A percentile compares a stretch with the other conserved stretches of the same genome.
Conservation (phyloP, 2,113 vertebrate species). For the Mesoclemmys tuberculata region DNA sequence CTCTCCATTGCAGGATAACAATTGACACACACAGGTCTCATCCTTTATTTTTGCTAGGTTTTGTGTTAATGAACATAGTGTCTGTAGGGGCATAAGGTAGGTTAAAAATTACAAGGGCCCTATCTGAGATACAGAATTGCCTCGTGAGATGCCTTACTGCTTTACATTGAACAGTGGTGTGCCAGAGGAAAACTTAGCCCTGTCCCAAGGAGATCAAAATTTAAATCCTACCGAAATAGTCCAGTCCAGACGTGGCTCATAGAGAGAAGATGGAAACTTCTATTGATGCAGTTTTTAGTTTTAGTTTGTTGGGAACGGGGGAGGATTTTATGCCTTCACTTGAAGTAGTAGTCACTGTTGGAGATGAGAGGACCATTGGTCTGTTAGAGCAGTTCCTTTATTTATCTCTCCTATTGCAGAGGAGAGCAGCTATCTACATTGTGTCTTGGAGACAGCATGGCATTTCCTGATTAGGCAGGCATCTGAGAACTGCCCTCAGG, state of each 20-base stretch:
- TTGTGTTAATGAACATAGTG: background rate
- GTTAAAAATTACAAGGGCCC: background rate
- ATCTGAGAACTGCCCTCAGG: background rate
- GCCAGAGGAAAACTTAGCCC: background rate
- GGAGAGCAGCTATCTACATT: background rate
- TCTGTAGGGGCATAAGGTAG: background rate
- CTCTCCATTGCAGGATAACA: background rate
- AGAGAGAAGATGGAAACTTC: too few species aligned
- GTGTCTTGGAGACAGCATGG: background rate
- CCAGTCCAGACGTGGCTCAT: background rate
- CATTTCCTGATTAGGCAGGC: accelerated
- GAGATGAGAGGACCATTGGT: background rate
- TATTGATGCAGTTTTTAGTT: background rate
- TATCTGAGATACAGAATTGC: background rate
- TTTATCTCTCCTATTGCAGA: background rate
- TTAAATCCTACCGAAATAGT: background rate
- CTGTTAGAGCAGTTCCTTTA: background rate
- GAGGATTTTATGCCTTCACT: background rate
- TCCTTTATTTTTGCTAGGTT: background rate
- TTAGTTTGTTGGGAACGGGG: background rate
- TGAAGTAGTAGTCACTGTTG: background rate
- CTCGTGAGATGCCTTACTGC: background rate
- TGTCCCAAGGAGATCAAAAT: background rate
- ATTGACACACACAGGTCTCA: background rate
- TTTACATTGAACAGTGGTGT: background rate